Percentiles rank a stretch among this genome's conserved stretches.
phyloP scores from a whole-genome alignment of 2,797 vertebrate genomes.

The Pogonophryne albipinna region DNA sequence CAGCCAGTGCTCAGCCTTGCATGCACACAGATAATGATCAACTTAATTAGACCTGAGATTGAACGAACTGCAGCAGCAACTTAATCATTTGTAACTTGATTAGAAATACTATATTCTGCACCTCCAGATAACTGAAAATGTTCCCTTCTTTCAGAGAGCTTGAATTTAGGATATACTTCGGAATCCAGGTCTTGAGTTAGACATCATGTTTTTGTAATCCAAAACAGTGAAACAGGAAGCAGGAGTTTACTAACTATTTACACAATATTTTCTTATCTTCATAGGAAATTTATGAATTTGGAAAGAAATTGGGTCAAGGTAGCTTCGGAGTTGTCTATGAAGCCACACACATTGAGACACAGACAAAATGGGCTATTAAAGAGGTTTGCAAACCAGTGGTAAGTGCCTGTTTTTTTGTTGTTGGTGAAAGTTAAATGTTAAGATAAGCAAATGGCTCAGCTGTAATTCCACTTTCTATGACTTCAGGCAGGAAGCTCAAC shows the following conservation, averaged over 20 bases:
- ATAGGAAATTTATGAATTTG: constrained; percentile 88
- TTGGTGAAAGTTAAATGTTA: constrained; percentile 38
- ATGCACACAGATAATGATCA: constrained; percentile 88
- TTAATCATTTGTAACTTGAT: constrained; percentile 90
- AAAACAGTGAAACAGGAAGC: constrained; percentile 56
- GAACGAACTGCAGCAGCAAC: constrained; percentile 87
- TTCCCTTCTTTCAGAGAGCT: constrained; percentile 56
- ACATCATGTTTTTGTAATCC: constrained; percentile 59
- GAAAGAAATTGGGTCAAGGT: constrained; percentile 88
- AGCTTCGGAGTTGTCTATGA: constrained; percentile 90
- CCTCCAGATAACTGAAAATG: constrained; percentile 80
- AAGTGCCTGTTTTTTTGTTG: constrained; percentile 65
- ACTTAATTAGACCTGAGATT: constrained; percentile 90
- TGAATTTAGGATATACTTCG: constrained; percentile 77
- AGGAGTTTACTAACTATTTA: constrained; percentile 57
- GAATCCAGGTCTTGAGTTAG: constrained; percentile 70
- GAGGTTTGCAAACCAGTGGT: constrained; percentile 89
- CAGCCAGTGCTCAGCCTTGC: constrained; percentile 86
- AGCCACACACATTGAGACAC: constrained; percentile 85
- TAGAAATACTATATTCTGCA: constrained; percentile 86
- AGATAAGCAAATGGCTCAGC: constrained; percentile 28
- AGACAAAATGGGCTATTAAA: constrained; percentile 89
- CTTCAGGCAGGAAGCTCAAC: constrained; percentile 89
- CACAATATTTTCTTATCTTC: constrained; percentile 63
- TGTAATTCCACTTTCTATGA: constrained; percentile 49